Percentiles rank a stretch among this genome's conserved stretches.
Conservation (phyloP, 2,113 vertebrate species). For the Nymphicus hollandicus region DNA sequence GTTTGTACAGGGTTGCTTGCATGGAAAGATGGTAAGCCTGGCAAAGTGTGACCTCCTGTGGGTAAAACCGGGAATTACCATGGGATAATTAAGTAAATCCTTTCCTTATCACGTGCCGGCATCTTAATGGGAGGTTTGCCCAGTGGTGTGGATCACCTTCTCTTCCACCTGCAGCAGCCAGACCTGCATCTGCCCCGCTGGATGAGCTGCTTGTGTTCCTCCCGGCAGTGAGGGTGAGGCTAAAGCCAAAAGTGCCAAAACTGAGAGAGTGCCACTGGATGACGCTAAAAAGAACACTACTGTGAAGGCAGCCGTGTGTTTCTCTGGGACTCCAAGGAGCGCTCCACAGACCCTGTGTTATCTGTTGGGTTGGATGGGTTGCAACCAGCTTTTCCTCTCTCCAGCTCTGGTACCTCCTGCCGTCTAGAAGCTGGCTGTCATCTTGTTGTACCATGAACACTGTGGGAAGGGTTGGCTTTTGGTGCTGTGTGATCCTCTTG, state of each 20-base stretch:
- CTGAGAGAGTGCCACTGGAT: no score
- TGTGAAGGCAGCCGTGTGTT: accelerated
- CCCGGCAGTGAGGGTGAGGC: not conserved
- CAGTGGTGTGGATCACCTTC: not conserved
- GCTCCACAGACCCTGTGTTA: accelerated
- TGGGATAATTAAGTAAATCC: not conserved
- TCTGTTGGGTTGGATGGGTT: not conserved
- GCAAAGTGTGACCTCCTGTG: slow-evolving; percentile 55
- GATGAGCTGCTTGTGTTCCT: not conserved
- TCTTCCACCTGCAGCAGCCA: not conserved
- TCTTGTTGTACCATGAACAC: accelerated
- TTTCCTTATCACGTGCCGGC: not conserved
- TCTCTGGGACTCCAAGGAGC: not conserved
- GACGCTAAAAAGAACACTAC: not conserved
- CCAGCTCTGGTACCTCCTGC: not conserved
- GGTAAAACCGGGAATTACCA: slow-evolving; percentile 24
- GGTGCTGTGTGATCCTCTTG: not conserved
- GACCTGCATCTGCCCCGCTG: not conserved
- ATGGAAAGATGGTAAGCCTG: not conserved
- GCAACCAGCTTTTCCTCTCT: not conserved
- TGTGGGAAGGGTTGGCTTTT: not conserved
- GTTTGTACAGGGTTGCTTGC: not conserved
- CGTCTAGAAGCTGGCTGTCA: not conserved
- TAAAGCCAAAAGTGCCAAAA: not conserved
- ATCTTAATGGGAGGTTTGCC: not conserved